phyloP scores from a whole-genome alignment of 2,888 invertebrate species.

The Drosophila mercatorum region DNA sequence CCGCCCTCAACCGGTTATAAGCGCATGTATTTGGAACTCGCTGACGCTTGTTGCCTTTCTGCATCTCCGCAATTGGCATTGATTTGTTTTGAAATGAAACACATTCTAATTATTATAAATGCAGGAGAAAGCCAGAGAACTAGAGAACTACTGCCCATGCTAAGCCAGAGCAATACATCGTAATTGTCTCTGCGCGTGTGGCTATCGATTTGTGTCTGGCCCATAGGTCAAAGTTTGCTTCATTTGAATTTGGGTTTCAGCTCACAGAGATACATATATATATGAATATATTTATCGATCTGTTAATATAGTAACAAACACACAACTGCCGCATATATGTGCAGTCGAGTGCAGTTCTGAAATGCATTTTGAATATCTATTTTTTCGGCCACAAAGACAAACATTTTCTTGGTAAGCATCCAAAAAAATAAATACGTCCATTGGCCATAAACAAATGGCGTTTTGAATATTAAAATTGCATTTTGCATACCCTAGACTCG shows the following conservation, averaged over 20 bases:
- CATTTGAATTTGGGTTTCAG: slow-evolving; percentile 3
- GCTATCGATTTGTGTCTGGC: slow-evolving; percentile 42
- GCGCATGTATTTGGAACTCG: slow-evolving; percentile 13
- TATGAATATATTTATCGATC: slow-evolving; percentile 23
- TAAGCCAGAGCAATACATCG: slow-evolving; percentile 1
- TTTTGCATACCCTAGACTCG: slow-evolving; percentile 7
- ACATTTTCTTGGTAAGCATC: slow-evolving; percentile 62
- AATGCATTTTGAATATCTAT: slow-evolving; percentile 22
- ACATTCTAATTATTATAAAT: slow-evolving; percentile 9
- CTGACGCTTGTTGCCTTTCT: slow-evolving; percentile 12
- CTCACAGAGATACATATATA: neutral
- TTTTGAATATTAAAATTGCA: slow-evolving; percentile 33
- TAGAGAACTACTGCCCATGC: slow-evolving; percentile 6
- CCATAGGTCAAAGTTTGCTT: slow-evolving; percentile 27
- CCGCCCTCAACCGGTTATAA: slow-evolving; percentile 47
- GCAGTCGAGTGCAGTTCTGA: slow-evolving; percentile 9
- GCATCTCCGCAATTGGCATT: slow-evolving; percentile 48
- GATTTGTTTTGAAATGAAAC: slow-evolving; percentile 51
- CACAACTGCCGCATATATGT: slow-evolving; percentile 1
- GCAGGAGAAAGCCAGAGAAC: neutral
- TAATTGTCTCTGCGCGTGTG: slow-evolving; percentile 28
- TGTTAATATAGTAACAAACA: slow-evolving; percentile 15
- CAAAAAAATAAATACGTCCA: slow-evolving; percentile 61
- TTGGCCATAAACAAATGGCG: slow-evolving; percentile 53
- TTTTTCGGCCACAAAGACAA: slow-evolving; percentile 18